These are phyloP conservation scores for Miniopterus natalensis DNA, from an alignment of 2,113 vertebrate genomes.

Conservation along the genomic window DNA sequence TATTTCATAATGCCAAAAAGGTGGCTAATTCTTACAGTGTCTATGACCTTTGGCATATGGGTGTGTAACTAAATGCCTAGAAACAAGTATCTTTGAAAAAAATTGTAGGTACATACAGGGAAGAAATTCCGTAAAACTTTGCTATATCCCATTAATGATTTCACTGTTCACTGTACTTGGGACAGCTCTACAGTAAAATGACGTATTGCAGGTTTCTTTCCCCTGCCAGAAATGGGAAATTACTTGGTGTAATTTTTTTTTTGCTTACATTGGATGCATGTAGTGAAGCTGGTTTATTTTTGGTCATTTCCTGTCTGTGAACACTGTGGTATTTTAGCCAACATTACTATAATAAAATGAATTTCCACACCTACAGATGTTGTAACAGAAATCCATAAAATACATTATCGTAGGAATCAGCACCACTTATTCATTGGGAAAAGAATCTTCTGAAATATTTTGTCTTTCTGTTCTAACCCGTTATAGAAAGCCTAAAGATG, in stretches of 20 bases:
- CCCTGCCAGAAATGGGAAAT: constrained; percentile 65
- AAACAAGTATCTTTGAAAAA: constrained; percentile 69
- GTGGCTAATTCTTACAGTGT: constrained; percentile 65
- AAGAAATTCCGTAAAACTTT: constrained; percentile 62
- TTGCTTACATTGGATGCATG: constrained; percentile 76
- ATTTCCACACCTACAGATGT: constrained; percentile 78
- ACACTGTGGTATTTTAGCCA: constrained; percentile 70
- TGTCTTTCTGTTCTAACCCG: constrained; percentile 58
- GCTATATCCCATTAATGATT: constrained; percentile 60
- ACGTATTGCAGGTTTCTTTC: constrained; percentile 62
- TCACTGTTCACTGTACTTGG: constrained; percentile 50
- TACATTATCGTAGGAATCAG: constrained; percentile 70
- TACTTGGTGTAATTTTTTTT: constrained; percentile 65
- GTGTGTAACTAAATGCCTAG: constrained; percentile 64
- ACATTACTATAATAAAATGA: constrained; percentile 76
- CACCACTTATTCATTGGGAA: constrained; percentile 74
- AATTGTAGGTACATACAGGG: constrained; percentile 62
- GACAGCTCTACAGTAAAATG: constrained; percentile 60
- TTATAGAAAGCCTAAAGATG: constrained; percentile 53
- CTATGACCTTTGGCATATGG: constrained; percentile 64
- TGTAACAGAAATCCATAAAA: constrained; percentile 79
- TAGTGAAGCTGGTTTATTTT: constrained; percentile 71
- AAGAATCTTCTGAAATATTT: constrained; percentile 73
- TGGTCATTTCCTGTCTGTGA: constrained; percentile 78
- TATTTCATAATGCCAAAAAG: constrained; percentile 64